A percentile compares a stretch with the other conserved stretches of the same genome.
Conservation (phyloP, 2,797 vertebrate species). For the Tokudaia tokunoshimensis region DNA sequence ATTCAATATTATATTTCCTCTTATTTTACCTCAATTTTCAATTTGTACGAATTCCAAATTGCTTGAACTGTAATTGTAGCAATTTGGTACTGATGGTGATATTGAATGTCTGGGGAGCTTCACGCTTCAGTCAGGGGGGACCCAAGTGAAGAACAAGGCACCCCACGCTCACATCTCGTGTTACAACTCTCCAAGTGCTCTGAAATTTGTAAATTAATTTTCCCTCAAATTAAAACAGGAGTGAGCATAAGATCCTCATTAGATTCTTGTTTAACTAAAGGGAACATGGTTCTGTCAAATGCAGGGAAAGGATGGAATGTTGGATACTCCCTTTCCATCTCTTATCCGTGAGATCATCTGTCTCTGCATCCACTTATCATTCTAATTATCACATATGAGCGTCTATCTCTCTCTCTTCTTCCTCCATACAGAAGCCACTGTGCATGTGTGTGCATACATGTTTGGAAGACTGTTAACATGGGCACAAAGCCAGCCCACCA, state of each 20-base stretch:
- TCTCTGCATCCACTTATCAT: background rate
- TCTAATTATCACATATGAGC: no score
- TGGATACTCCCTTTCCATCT: background rate
- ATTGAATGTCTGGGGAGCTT: background rate
- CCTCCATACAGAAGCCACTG: background rate
- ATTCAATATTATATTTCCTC: background rate
- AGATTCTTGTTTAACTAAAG: conserved; percentile 38
- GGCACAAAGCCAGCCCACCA: fast-evolving
- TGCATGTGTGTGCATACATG: fast-evolving
- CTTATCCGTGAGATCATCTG: fast-evolving
- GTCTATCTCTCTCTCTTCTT: background rate
- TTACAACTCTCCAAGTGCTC: background rate
- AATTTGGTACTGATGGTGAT: background rate
- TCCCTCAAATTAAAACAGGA: conserved; percentile 40
- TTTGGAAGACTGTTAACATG: background rate
- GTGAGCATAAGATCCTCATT: background rate
- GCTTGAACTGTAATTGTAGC: background rate
- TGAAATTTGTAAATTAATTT: background rate
- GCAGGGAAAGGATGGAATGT: background rate
- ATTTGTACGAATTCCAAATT: background rate
- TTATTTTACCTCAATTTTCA: background rate
- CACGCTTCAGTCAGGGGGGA: background rate
- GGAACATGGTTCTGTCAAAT: background rate
- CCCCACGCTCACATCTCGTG: fast-evolving
- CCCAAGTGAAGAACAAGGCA: fast-evolving